Conservation (phyloP, 2,797 vertebrate species). For the Chelon auratus region DNA sequence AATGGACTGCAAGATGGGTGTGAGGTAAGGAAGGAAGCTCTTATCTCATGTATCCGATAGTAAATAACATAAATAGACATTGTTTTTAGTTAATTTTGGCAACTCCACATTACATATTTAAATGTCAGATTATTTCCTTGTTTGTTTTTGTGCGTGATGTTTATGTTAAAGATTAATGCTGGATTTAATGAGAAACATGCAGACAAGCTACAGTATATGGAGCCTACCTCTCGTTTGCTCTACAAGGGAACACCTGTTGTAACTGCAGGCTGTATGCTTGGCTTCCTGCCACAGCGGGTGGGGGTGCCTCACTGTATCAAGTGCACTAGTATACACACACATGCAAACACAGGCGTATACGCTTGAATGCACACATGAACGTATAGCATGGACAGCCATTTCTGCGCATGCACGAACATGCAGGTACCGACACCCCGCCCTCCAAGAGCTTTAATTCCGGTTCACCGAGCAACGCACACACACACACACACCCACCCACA, state of each 20-base stretch:
- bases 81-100: background rate
- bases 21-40: constrained; percentile 84
- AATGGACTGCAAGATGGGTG: constrained; percentile 99
- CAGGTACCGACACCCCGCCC: constrained; percentile 1
- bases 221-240: constrained; percentile 39
- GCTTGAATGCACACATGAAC: constrained; percentile 14
- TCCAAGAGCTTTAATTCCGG: constrained; percentile 32
- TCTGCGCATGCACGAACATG: constrained; percentile 11
- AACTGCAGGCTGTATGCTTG: constrained; percentile 72
- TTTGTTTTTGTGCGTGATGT: background rate
- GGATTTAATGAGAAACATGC: constrained; percentile 16
- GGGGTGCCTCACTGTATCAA: constrained; percentile 47
- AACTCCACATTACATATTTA: background rate
- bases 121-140: background rate
- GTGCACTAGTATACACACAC: constrained; percentile 37
- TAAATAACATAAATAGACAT: background rate
- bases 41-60: background rate
- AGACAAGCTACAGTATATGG: constrained; percentile 4
- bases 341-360: constrained; percentile 13
- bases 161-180: background rate
- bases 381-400: background rate
- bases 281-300: constrained; percentile 80
- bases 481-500: background rate
- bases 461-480: constrained; percentile 7
- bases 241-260: constrained; percentile 79